Base-by-base conservation (phyloP, 2,797 vertebrate genomes). In the Urocyon cinereoargenteus region DNA sequence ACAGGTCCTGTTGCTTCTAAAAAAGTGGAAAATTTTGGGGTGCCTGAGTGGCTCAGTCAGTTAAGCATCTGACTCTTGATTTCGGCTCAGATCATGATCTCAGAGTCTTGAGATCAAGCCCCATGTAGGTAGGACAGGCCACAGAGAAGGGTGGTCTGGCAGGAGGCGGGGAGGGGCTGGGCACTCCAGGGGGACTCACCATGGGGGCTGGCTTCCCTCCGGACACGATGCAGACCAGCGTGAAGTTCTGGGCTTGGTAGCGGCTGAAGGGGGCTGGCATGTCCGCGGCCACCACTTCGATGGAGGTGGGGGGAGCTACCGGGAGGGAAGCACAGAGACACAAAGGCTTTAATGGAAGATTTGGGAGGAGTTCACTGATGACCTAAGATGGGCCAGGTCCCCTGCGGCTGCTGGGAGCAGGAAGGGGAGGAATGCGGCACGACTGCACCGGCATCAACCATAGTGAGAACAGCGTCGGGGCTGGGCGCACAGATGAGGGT, bases 231-330 rank as follows among this genome's bases (percentile, higher is more conserved):
- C 99, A 99, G 95, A 99, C 98, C 97, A 99, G 98, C 1, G 99
- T 99, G 99, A 99, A 99, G 99, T 99, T 99, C 98, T 99, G 99
- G 0, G 99, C 99, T 97, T 99, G 99, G 88, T 99, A 99, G 94
- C 99, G 99, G 98, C 99, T 99, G 98, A 99, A 99, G 11, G 99
- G 99, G 0, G 99, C 99, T 0, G 99, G 99, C 0, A 99, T 98
- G 97, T 99, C 99, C 0, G 99, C 99, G 0, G 99, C 99, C 53
- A 99, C 98, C 96, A 99, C 99, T 0, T 99, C 99, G 91, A 99
- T 99, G 53, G 99, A 99, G 4, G 98, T 99, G 0, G 99, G 99
- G 93, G 99, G 99, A 45, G 99, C 99, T 99, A 98, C 36, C 73
- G 16, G 8, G 15, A 70, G 81, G 66, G 84, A 96, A 95, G 62